Base-by-base conservation (phyloP, 2,113 vertebrate species). In the Amphiprion ocellaris region DNA sequence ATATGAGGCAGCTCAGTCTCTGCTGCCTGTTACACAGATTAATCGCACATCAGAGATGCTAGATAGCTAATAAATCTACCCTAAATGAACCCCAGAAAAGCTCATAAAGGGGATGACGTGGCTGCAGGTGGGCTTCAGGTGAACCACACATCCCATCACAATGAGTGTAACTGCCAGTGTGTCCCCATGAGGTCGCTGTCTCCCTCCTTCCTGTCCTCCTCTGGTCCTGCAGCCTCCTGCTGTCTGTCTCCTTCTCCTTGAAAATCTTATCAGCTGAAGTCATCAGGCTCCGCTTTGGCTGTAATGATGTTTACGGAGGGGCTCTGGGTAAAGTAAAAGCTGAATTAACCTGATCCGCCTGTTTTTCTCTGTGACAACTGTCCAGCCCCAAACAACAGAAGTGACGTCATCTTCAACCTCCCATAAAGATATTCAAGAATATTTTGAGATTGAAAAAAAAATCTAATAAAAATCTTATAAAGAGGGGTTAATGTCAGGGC, bases 121-220 rank as follows among this genome's bases (percentile, higher is more conserved):
- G 21, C 5, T 69, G 21, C 21, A 37, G 19, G 4, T 41, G 41
- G 10, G 54, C 21, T 39, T 26, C 65, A 77, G 64, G 65, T 76
- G 44, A 21, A 69, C 21, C 49, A 44, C 28, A n/a, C 37, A 47
- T 30, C 50, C n/a, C 58, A 30, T 46, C 1, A 71, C 21, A 61
- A 60, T 7, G 5, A 23, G 39, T 91, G 89, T 79, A 79, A 72
- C 74, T 55, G 14, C 54, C 54, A 19, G 2, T 4, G 2, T 54
- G 46, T 56, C 87, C 92, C 10, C 84, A 70, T 60, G 92, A 80
- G 81, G 81, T 72, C 90, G 83, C 91, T 79, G 26, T 84, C 72
- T 12, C n/a, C 56, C n/a, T 21, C 28, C n/a, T 63, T 9, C 10
- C 41, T n/a, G 8, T 60, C 7, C 19, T 70, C 12, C n/a, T 44